phyloP scores from a whole-genome alignment of 2,797 vertebrate genomes.

The Parauchenoglanis punctatus region DNA sequence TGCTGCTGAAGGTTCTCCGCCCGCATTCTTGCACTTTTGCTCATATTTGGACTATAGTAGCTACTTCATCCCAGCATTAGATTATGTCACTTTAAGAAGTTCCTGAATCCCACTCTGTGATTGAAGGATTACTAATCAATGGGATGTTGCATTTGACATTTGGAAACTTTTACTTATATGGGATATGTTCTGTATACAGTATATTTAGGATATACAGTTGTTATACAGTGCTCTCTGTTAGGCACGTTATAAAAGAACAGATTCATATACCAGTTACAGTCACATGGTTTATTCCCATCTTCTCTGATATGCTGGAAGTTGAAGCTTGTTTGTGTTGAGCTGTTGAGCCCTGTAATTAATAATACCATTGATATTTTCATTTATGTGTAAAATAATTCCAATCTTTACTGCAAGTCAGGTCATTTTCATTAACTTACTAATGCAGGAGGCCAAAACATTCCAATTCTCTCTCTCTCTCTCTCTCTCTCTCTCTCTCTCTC shows the following conservation, averaged over 20 bases:
- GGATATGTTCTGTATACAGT: background rate
- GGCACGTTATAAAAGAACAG: background rate
- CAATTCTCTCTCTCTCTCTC: slow-evolving; percentile 61
- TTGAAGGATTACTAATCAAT: background rate
- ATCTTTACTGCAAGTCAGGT: slow-evolving; percentile 67
- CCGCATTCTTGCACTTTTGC: slow-evolving; percentile 36
- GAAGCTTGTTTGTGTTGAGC: background rate
- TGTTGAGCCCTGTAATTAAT: slow-evolving; percentile 49
- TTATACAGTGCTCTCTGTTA: background rate
- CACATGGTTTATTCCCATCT: slow-evolving; percentile 44
- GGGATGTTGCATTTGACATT: background rate
- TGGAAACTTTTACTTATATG: background rate
- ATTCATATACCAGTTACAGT: slow-evolving; percentile 45
- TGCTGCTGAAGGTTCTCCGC: slow-evolving; percentile 1
- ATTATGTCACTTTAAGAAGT: background rate
- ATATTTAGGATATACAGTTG: background rate
- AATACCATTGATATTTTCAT: slow-evolving; percentile 62
- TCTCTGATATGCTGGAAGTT: slow-evolving; percentile 46
- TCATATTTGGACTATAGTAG: background rate
- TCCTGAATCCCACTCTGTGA: background rate
- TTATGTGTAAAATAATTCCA: slow-evolving; percentile 71
- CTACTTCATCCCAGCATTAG: background rate
- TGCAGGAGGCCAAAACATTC: slow-evolving; percentile 69
- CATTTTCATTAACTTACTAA: slow-evolving; percentile 73
- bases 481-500: background rate